These are phyloP conservation scores for Panonychus citri DNA, from an alignment of 1,140 invertebrate species.

Conservation along the genomic window DNA sequence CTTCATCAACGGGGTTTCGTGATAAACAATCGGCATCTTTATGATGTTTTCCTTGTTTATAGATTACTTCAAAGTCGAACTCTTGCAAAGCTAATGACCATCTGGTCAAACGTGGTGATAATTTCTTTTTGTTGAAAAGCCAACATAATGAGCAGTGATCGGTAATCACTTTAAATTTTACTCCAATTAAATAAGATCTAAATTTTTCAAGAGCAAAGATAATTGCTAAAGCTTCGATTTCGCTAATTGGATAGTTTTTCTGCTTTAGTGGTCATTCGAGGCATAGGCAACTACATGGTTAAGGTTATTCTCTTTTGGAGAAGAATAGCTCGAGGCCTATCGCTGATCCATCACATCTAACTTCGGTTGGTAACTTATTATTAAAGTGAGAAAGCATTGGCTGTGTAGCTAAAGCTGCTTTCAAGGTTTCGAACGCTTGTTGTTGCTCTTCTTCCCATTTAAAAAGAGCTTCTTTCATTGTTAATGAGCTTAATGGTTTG, in stretches of 20 bases:
- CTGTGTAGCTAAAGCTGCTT: neutral
- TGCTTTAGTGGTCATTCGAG: constrained; percentile 18
- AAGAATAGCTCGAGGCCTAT: constrained; percentile 1
- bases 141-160: constrained; percentile 28
- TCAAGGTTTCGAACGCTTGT: neutral
- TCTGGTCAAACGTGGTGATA: constrained; percentile 17
- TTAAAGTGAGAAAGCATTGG: constrained; percentile 1
- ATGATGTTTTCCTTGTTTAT: constrained; percentile 7
- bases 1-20: neutral
- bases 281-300: neutral
- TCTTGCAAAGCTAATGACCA: constrained; percentile 14
- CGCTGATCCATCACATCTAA: neutral
- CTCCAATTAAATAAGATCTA: constrained; percentile 18
- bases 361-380: neutral
- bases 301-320: neutral
- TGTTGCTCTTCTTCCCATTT: constrained; percentile 2
- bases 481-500: constrained; percentile 17
- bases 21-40: constrained; percentile 6
- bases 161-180: constrained; percentile 27
- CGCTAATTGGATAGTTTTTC: constrained; percentile 17
- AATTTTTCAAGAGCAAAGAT: constrained; percentile 24
- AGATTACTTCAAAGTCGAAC: constrained; percentile 11
- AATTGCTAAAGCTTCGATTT: constrained; percentile 23
- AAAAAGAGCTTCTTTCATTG: constrained; percentile 11
- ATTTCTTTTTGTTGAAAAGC: constrained; percentile 23